phyloP scores from a whole-genome alignment of 2,113 vertebrate species.

The Gallinago paraguaiae region DNA sequence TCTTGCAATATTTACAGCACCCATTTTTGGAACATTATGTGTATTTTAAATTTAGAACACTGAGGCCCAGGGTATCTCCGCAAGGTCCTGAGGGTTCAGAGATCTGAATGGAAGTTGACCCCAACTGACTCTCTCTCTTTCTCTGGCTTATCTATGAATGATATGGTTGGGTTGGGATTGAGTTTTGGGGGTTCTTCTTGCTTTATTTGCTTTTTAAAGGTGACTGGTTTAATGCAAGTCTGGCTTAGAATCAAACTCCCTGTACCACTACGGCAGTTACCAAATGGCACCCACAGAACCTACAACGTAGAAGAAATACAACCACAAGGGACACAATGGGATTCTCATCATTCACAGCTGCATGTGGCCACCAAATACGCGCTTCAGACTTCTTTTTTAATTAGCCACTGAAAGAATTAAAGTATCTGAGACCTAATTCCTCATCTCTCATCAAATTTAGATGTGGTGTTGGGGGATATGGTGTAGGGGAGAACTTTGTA shows the following conservation, averaged over 20 bases:
- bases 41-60: not conserved
- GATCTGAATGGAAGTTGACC: not conserved
- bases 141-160: fast-evolving
- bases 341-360: not conserved
- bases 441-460: not conserved
- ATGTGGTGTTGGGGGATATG: too few relatives aligned
- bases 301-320: not conserved
- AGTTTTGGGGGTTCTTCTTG: not conserved
- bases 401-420: not conserved
- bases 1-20: fast-evolving
- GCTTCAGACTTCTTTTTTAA: not conserved
- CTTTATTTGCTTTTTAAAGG: not conserved
- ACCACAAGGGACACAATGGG: not conserved
- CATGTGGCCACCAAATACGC: not conserved
- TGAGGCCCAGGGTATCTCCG: not conserved
- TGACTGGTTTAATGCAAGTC: not conserved
- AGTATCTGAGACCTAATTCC: not conserved
- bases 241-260: not conserved
- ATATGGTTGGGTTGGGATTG: not conserved
- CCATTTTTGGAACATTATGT: fast-evolving
- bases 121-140: not conserved
- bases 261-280: not conserved
- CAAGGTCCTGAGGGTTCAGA: not conserved
- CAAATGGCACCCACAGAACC: fast-evolving
- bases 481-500: too few relatives aligned